Percentiles rank a stretch among this genome's conserved stretches.
These are phyloP conservation scores for Gadopsis marmoratus DNA, from an alignment of 2,797 vertebrate species.

Conservation along the genomic window DNA sequence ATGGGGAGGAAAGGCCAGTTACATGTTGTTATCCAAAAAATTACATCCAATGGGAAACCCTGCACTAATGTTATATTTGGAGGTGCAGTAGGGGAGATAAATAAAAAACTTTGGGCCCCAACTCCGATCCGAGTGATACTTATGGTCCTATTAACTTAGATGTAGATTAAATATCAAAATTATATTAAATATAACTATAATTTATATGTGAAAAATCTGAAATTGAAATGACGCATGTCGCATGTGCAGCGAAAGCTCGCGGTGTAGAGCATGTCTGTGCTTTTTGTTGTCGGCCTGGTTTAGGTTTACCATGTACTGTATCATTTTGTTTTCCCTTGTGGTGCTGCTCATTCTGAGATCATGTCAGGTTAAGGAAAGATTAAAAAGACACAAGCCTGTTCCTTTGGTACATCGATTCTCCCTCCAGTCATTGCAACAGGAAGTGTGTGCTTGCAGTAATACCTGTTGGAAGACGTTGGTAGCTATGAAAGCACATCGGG, in stretches of 20 bases:
- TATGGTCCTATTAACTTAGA: too few relatives aligned
- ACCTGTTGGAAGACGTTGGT: conserved; percentile 83
- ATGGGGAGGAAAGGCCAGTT: neutral
- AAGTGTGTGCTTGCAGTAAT: conserved; percentile 27
- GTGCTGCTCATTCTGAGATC: neutral
- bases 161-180: too few relatives aligned
- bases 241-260: too few relatives aligned
- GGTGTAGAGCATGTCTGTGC: too few relatives aligned
- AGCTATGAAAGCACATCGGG: conserved; percentile 85
- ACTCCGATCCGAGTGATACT: too few relatives aligned
- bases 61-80: neutral
- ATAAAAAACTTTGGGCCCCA: too few relatives aligned
- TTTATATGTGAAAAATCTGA: too few relatives aligned
- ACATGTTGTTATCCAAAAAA: neutral
- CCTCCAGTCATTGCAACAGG: neutral
- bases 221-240: too few relatives aligned
- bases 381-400: neutral
- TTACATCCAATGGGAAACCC: neutral
- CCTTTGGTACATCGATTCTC: neutral
- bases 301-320: too few relatives aligned
- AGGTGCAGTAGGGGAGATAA: neutral
- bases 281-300: too few relatives aligned
- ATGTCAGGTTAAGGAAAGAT: neutral
- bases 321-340: too few relatives aligned
- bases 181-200: too few relatives aligned